Evolutionary conservation across 2,888 invertebrate species (phyloP).

Genomic region (Dascillus cervinus): DNA sequence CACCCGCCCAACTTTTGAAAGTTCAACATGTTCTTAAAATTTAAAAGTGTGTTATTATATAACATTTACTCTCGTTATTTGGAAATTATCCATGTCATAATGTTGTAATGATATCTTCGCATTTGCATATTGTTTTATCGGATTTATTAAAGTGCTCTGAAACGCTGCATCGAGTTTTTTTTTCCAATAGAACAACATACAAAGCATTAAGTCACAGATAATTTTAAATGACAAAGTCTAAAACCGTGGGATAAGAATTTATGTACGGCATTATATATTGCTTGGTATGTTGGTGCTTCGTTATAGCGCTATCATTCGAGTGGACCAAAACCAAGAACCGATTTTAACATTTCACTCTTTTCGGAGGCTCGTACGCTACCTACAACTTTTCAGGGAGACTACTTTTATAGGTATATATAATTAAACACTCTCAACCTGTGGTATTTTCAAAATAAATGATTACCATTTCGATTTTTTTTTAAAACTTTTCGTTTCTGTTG

Average conservation of each 20-base stretch:
- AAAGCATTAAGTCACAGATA: conserved; percentile 25
- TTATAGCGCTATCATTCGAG: conserved; percentile 30
- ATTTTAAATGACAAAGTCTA: conserved; percentile 26
- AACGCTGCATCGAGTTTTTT: too few species aligned
- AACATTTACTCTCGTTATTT: conserved; percentile 21
- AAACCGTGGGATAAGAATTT: conserved; percentile 36
- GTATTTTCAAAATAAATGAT: conserved; percentile 26
- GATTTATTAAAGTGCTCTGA: too few species aligned
- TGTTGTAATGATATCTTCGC: too few species aligned
- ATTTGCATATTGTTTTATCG: too few species aligned
- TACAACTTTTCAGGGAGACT: conserved; percentile 19
- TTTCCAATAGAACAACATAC: conserved; percentile 19
- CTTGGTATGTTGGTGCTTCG: conserved; percentile 33
- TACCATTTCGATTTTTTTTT: conserved; percentile 19
- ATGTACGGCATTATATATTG: conserved; percentile 31
- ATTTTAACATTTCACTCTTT: conserved; percentile 17
- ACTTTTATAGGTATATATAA: conserved; percentile 27
- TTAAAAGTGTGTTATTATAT: conserved; percentile 19
- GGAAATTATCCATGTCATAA: conserved; percentile 17
- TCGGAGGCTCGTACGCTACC: conserved; percentile 10
- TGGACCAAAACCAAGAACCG: conserved; percentile 23
- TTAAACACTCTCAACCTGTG: conserved; percentile 23
- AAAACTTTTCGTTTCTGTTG: conserved; percentile 9
- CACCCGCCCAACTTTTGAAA: conserved; percentile 11
- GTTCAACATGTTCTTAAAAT: conserved; percentile 23